Percentiles rank a stretch among this genome's conserved stretches.
Evolutionary conservation across 2,113 vertebrate species (phyloP).

Genomic region (Pithys albifrons): DNA sequence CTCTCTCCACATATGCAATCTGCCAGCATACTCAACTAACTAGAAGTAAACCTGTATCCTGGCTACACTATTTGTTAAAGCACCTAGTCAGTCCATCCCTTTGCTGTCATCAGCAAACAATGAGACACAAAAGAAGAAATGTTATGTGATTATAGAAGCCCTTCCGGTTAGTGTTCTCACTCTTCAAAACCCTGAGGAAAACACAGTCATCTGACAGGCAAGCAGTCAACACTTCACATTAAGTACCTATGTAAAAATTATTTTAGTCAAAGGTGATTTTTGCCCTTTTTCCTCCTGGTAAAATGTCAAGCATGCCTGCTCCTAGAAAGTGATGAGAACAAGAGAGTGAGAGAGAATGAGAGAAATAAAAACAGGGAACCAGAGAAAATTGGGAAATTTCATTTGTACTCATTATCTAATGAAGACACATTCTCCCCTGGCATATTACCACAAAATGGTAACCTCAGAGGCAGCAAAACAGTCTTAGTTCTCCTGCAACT

Average conservation of each 20-base stretch:
- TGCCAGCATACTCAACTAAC: conserved; percentile 24
- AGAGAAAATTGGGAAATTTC: not conserved
- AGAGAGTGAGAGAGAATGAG: not conserved
- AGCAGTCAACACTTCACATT: not conserved
- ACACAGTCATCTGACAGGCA: not conserved
- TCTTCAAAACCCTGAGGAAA: not conserved
- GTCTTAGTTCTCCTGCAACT: not conserved
- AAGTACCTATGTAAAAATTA: not conserved
- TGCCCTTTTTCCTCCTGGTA: not conserved
- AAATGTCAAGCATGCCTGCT: conserved; percentile 11
- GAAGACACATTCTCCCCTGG: not conserved
- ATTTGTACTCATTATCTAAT: not conserved
- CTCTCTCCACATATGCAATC: conserved; percentile 1
- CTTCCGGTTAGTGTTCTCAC: not conserved
- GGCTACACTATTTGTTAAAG: not conserved
- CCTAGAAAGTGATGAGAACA: not conserved
- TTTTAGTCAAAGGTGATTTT: conserved; percentile 12
- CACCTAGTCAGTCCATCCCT: not conserved
- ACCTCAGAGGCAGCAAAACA: not conserved
- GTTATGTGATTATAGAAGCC: not conserved
- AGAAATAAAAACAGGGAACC: not conserved
- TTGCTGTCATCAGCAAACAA: not conserved
- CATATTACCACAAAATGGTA: not conserved
- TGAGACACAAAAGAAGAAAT: not conserved
- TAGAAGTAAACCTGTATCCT: not conserved